phyloP scores from a whole-genome alignment of 2,888 invertebrate genomes.

The Ectemnius continuus region DNA sequence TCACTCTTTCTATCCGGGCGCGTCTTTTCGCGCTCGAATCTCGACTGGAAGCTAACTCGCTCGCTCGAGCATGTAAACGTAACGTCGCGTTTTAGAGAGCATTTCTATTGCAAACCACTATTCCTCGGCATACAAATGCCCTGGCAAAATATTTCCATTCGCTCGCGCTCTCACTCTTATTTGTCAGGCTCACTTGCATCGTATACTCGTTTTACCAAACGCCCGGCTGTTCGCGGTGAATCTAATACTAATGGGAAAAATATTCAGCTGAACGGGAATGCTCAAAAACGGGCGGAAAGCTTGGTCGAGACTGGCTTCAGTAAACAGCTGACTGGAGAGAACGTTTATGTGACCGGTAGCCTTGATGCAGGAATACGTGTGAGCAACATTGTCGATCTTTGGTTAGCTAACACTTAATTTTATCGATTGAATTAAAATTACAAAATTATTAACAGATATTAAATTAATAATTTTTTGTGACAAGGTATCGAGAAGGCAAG shows the following conservation, averaged over 20 bases:
- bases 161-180: too few relatives aligned
- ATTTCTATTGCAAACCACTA: too few relatives aligned
- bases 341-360: conserved; percentile 59
- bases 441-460: too few relatives aligned
- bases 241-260: conserved; percentile 3
- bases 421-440: neutral
- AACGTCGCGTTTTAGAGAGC: too few relatives aligned
- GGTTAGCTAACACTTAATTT: conserved; percentile 51
- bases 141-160: too few relatives aligned
- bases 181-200: too few relatives aligned
- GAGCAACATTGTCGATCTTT: conserved; percentile 57
- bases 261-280: conserved; percentile 64
- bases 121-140: too few relatives aligned
- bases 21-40: too few relatives aligned
- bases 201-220: neutral
- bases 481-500: conserved; percentile 67
- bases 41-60: conserved; percentile 2
- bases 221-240: too few relatives aligned
- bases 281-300: conserved; percentile 68
- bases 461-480: too few relatives aligned
- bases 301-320: conserved; percentile 50
- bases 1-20: too few relatives aligned
- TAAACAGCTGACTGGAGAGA: conserved; percentile 63
- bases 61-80: neutral
- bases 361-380: conserved; percentile 48